Evolutionary conservation across 2,888 invertebrate species (phyloP), one percentile per base, ranked within the genome.

Genomic region (Pheosia tremula): DNA sequence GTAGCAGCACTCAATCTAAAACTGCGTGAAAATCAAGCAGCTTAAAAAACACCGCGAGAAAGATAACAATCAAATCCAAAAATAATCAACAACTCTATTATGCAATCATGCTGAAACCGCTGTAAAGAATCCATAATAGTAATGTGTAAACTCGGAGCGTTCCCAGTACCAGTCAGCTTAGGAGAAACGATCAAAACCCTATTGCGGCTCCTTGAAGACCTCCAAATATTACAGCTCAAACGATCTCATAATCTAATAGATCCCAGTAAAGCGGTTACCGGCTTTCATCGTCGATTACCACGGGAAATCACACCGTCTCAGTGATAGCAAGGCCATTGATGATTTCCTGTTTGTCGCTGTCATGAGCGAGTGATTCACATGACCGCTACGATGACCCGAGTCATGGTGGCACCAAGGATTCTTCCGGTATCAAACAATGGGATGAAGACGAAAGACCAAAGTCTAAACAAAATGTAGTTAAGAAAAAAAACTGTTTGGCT

Each of bases 381-480:
- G 67, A 56, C 64, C 71, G 62, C 64, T 63, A 54, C 57, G 63
- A 9, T 58, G 68, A 63, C 69, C 11, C 60, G 67, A 63, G 64
- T 64, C 63, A 55, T 11, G 43, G 36, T 4, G 50, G 13, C 24
- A 52, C 52, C 66, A 64, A 71, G 67, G 72, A 67, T 67, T 63
- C 61, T 60, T 55, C 58, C 59, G 60, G 47, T 55, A 56, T 38
- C 52, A 59, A 58, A 60, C 68, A 60, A 63, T 50, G 13, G 39
- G 13, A 57, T 63, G 43, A 68, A 45, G 59, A 11, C 13, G 49
- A 47, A 58, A 65, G 56, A 57, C 41, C 39, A 11, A 37, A 55
- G 58, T 60, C 55, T 61, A 62, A 36, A 62, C 61, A 57, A 50
- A 50, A 3, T 9, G 7, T 8, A 50, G 50, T 6, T 47, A 9